phyloP scores from a whole-genome alignment of 2,797 vertebrate genomes.

The Cottoperca gobio region DNA sequence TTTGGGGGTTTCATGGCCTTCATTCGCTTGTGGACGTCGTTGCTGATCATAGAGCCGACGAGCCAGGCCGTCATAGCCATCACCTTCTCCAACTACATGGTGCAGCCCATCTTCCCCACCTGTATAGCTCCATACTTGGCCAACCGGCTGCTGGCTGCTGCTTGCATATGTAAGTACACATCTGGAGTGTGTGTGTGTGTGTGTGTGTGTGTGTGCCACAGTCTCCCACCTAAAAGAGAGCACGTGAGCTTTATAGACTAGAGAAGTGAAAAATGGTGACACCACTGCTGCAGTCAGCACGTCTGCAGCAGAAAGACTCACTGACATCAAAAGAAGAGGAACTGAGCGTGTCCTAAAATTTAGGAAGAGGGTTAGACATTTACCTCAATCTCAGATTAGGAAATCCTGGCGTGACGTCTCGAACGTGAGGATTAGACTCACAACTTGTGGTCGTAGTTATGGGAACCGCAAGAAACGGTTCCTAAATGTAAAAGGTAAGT shows the following conservation, averaged over 20 bases:
- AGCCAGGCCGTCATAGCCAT: conserved; percentile 95
- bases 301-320: not conserved
- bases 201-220: conserved; percentile 6
- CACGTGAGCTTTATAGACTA: conserved; percentile 47
- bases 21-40: conserved; percentile 93
- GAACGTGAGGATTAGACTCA: conserved; percentile 15
- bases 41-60: conserved; percentile 95
- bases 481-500: not conserved
- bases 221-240: not conserved
- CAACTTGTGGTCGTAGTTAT: not conserved
- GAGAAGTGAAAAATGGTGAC: conserved; percentile 75
- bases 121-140: conserved; percentile 89
- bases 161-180: conserved; percentile 91
- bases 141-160: conserved; percentile 90
- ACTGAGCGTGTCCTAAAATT: conserved; percentile 21
- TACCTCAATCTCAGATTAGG: conserved; percentile 31
- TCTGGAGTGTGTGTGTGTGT: not conserved
- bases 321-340: conserved; percentile 57
- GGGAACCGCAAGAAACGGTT: not conserved
- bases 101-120: conserved; percentile 92
- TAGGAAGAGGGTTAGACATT: conserved; percentile 17
- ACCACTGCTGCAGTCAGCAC: conserved; percentile 49
- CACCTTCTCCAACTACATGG: conserved; percentile 96
- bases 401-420: conserved; percentile 4
- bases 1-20: conserved; percentile 92